phyloP scores from a whole-genome alignment of 2,113 vertebrate species.

The Lampris megalopsis region DNA sequence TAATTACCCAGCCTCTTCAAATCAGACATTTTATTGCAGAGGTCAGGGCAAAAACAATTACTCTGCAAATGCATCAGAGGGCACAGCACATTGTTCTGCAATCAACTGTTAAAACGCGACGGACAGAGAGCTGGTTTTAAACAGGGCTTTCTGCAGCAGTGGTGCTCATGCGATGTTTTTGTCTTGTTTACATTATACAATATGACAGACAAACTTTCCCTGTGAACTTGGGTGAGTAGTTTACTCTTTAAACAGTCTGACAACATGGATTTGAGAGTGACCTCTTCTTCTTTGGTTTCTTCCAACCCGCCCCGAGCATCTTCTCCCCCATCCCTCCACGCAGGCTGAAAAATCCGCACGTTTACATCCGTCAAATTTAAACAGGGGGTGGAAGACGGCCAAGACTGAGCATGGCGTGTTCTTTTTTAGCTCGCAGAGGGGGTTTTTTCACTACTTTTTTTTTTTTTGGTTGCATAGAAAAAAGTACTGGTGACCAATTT shows the following conservation, averaged over 20 bases:
- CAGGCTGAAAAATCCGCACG: conserved; percentile 28
- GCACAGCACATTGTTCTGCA: not conserved
- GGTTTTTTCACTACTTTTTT: not conserved
- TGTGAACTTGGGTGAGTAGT: conserved; percentile 6
- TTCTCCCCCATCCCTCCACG: not conserved
- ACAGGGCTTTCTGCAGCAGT: not conserved
- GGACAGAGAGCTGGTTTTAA: not conserved
- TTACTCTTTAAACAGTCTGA: conserved; percentile 16
- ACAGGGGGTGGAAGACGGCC: conserved; percentile 40
- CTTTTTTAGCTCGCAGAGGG: conserved; percentile 3
- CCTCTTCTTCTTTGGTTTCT: conserved; percentile 22
- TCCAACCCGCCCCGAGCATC: conserved; percentile 13
- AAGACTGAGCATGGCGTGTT: conserved; percentile 18
- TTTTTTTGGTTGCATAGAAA: conserved; percentile 13
- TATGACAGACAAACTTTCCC: not conserved
- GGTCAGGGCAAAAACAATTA: not conserved
- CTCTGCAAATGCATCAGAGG: not conserved
- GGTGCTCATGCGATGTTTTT: conserved; percentile 8
- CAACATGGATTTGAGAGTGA: conserved; percentile 19
- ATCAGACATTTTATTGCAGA: conserved; percentile 4
- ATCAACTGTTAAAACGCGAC: not conserved
- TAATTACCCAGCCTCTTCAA: not conserved
- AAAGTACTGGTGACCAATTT: conserved; percentile 42
- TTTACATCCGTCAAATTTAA: conserved; percentile 34
- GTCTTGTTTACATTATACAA: conserved; percentile 24